A percentile compares a stretch with the other conserved stretches of the same genome.
Evolutionary conservation across 2,797 vertebrate species (phyloP).

Genomic region (Sternotherus odoratus): DNA sequence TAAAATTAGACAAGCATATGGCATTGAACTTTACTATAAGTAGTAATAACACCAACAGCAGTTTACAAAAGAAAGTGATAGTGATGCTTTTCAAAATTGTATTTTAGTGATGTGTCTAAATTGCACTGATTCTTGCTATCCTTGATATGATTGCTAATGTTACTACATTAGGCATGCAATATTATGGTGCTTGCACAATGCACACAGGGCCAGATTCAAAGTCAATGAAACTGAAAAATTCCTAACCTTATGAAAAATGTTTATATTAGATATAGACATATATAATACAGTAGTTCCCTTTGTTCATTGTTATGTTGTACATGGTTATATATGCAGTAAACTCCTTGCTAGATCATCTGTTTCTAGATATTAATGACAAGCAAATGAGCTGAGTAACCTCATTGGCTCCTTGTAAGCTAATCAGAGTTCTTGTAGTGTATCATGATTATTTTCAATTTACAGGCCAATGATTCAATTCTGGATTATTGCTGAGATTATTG

Average conservation of each 20-base stretch:
- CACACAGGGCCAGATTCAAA: background rate
- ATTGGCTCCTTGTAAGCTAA: background rate
- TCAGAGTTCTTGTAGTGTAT: background rate
- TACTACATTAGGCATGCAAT: accelerated
- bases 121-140: background rate
- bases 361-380: background rate
- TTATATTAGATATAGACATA: background rate
- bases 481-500: background rate
- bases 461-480: background rate
- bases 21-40: background rate
- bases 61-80: accelerated
- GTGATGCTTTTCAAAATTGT: background rate
- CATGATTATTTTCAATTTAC: background rate
- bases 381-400: background rate
- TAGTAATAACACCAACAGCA: background rate
- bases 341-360: background rate
- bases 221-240: background rate
- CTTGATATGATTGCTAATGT: background rate
- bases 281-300: background rate
- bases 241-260: background rate
- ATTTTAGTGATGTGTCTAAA: background rate
- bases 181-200: background rate
- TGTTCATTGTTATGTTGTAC: background rate
- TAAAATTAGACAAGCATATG: background rate
- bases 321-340: background rate